Conservation (phyloP, 1,140 invertebrate genomes). For the Drosophila tristis region DNA sequence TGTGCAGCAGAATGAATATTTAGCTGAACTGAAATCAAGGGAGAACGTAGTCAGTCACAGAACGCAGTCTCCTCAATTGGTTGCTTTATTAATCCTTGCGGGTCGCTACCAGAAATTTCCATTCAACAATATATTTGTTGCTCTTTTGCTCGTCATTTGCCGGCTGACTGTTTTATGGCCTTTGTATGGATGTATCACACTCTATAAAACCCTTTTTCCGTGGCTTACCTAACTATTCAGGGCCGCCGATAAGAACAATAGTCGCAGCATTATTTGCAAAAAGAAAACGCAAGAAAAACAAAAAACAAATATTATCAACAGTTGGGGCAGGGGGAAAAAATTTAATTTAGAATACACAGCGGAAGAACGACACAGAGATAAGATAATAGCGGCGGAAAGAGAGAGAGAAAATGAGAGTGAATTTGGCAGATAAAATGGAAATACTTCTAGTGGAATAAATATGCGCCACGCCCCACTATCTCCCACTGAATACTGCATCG, state of each 20-base stretch:
- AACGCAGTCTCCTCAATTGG: not conserved
- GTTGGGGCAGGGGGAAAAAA: constrained; percentile 28
- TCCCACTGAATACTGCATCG: constrained; percentile 4
- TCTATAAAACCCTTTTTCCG: constrained; percentile 12
- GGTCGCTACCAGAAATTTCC: not conserved
- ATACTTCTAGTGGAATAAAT: not conserved
- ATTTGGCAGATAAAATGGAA: constrained; percentile 26
- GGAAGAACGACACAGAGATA: constrained; percentile 53
- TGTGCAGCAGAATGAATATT: not conserved
- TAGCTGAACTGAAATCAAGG: constrained; percentile 19
- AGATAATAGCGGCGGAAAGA: constrained; percentile 28
- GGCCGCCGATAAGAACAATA: constrained; percentile 17
- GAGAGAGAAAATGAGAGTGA: constrained; percentile 9
- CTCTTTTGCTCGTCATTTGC: constrained; percentile 11
- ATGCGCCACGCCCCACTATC: not conserved
- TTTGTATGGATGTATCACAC: constrained; percentile 21
- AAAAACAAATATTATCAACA: constrained; percentile 33
- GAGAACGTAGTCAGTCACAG: too few relatives aligned
- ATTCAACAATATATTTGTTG: constrained; percentile 1
- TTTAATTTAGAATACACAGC: constrained; percentile 66
- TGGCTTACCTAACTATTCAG: constrained; percentile 32
- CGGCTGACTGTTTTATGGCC: constrained; percentile 23
- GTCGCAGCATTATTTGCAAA: constrained; percentile 22
- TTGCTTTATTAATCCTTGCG: not conserved
- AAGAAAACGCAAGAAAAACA: constrained; percentile 18